Base-by-base conservation (phyloP, 2,113 vertebrate genomes). In the Siniperca knerii region DNA sequence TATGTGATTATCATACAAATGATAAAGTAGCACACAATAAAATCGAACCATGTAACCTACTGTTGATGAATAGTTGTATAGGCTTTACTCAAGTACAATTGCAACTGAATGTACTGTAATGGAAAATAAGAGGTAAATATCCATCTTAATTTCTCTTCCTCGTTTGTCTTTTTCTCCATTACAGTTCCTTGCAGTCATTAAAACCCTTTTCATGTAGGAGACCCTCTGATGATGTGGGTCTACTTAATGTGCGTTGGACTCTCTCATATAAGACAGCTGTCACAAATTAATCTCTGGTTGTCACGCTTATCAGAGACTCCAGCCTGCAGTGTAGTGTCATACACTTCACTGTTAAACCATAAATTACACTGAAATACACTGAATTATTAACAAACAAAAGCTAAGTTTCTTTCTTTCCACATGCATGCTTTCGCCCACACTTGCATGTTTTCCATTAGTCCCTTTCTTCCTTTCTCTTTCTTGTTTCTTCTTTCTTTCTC, bases 1-100 rank as follows among this genome's bases (percentile, higher is more conserved):
- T 85, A 73, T 89, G 78, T 85, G 84, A 90, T 90, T 86, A 89
- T 90, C 87, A 89, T 92, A 85, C 74, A 90, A 92, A 90, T 92
- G 58, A 55, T 70, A 77, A 77, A 78, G 48, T 60, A 61, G 70
- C 75, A 65, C 64, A 48, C 20, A 74, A 71, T 79, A 35, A 77
- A 76, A 77, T 72, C 13, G 21, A 67, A 82, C 57, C 29, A 72
- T 72, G 44, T 42, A 52, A 72, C 62, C 18, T 29, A 8, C 33
- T 55, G 74, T 40, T 55, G 23, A 37, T 65, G 81, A 82, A 85
- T 72, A 33, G 55, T 48, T 81, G 40, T 16, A 77, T 6, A 48
- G 35, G 55, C 66, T 81, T 48, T 46, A 86, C 55, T 46, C 6
- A 9, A 79, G 46, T 44, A 62, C 23, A 44, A 50, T 10, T 20